Evolutionary conservation across 2,113 vertebrate species (phyloP), one percentile per base, ranked within the genome.

Genomic region (Tragelaphus imberbis): DNA sequence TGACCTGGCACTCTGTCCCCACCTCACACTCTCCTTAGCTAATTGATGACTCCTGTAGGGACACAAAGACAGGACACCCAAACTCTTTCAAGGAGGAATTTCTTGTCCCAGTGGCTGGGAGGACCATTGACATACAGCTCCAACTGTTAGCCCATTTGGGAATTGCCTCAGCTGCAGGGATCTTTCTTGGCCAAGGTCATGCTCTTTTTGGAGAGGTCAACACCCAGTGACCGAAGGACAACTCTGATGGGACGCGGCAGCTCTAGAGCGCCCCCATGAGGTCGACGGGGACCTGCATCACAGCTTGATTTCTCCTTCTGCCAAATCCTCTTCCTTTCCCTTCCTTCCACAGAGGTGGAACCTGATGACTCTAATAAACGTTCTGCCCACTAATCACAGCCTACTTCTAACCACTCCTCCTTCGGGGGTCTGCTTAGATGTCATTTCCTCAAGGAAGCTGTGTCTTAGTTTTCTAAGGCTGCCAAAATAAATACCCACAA

Each of bases 271-370:
- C 11, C 36, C 68, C 40, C 13, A 6, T 3, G 11, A 16, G 14
- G 3, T 17, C 9, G 1, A 12, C 1, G 1, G 13, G 63, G 13
- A 30, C 9, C 15, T 30, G 28, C 17, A 49, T 55, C 51, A 55
- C 17, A 68, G 14, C 47, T 44, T 86, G 27, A 85, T 36, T 65
- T 79, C 59, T 58, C 49, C 11, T 23, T 53, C 51, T 8, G 7
- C 36, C 58, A 19, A 93, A 58, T 58, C 3, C 7, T 59, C 11
- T 71, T 84, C 25, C 27, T 93, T 55, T 55, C 27, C 9, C 6
- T 53, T 61, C 75, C 36, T 91, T 85, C 58, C 13, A 49, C 14
- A 82, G 16, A 77, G 63, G 55, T 49, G 12, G 7, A 14, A 93
- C 27, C 16, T 33, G 27, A 56, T 12, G 53, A 11, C 2, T 63